Percentiles rank a stretch among this genome's conserved stretches.
Conservation (phyloP, 64 coral and sea anemone genomes). For the Orbicella faveolata region DNA sequence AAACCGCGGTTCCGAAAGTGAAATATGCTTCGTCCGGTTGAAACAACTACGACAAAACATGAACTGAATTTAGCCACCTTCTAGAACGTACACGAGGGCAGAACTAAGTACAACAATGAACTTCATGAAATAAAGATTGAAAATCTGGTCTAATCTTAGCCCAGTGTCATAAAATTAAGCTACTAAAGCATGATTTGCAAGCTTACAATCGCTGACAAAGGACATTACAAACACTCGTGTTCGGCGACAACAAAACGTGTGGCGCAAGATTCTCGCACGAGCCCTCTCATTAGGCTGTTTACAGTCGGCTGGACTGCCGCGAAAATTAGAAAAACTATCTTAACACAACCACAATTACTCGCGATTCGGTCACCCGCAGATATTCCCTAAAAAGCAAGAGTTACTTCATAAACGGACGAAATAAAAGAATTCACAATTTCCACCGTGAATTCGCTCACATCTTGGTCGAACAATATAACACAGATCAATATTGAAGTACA, state of each 20-base stretch:
- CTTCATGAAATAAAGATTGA: constrained; percentile 2
- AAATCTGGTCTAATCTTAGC: constrained; percentile 27
- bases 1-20: background rate
- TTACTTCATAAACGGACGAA: constrained; percentile 3
- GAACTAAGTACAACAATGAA: background rate
- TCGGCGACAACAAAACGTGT: background rate
- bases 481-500: background rate
- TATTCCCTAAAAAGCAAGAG: background rate
- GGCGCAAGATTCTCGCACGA: background rate
- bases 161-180: constrained; percentile 30
- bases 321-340: constrained; percentile 4
- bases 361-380: constrained; percentile 1
- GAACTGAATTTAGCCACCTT: background rate
- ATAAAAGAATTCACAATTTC: background rate
- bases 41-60: background rate
- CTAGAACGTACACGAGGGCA: too few relatives aligned
- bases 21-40: background rate
- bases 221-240: background rate
- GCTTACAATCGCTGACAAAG: background rate
- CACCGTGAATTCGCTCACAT: background rate
- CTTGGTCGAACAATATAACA: background rate
- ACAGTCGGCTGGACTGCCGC: background rate
- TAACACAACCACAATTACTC: background rate
- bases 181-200: constrained; percentile 5
- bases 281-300: background rate